Evolutionary conservation across 2,797 vertebrate genomes (phyloP), one percentile per base, ranked within the genome.

Genomic region (Macropodus opercularis): DNA sequence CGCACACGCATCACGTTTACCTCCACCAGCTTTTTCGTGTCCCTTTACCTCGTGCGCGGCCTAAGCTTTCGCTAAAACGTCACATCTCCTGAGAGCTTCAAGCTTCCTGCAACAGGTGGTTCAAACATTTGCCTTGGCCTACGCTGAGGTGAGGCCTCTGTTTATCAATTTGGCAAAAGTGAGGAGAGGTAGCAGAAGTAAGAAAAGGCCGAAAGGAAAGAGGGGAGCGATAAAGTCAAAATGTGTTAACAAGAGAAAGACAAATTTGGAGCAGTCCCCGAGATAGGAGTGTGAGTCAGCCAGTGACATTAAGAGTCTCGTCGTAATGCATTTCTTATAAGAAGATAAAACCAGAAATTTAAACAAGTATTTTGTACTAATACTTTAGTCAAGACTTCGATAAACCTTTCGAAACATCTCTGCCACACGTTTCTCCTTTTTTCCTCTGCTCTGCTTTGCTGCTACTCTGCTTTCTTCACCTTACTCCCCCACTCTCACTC

Each of bases 81-180:
- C 70, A 77, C 87, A 84, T 91, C 90, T 91, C 91, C 80, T 65
- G 90, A 90, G 92, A 83, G 89, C 87, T 87, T 90, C 81, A 88
- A 72, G 90, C 92, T 90, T 90, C 86, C 87, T 89, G 81, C 90
- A 91, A 90, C 92, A 93, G 92, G 92, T 93, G 92, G 89, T 87
- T 92, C 89, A 92, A 93, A 93, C 92, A 93, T 93, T 93, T 92
- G 85, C 84, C 89, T 93, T 93, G 92, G 92, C 92, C 79, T 68
- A 75, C 67, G 6, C 85, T 85, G 80, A 90, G 90, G 66, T 86
- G 75, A 89, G 80, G 87, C 80, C 88, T 93, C 87, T 93, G 90
- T 92, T 87, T 91, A 91, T 91, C 85, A 77, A 84, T 87, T 88
- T 70, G 76, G 84, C 85, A 79, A 75, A 81, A 81, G 76, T 38